Conservation (phyloP, 1,140 invertebrate species). For the Spodoptera frugiperda region DNA sequence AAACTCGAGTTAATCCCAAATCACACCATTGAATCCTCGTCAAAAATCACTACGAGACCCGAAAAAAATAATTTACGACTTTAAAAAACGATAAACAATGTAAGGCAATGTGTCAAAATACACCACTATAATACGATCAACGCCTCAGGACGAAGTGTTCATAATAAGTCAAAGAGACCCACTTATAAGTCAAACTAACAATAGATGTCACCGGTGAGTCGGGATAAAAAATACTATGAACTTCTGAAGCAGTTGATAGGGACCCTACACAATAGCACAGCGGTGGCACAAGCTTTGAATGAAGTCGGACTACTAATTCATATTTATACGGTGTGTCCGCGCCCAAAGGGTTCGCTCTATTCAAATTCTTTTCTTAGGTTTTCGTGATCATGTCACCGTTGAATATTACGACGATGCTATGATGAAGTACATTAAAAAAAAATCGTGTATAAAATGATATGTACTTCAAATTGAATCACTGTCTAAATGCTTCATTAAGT, state of each 20-base stretch:
- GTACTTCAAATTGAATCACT: conserved; percentile 19
- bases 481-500: conserved; percentile 41
- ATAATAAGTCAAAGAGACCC: conserved; percentile 62
- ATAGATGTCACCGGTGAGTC: conserved; percentile 72
- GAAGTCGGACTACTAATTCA: conserved; percentile 71
- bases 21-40: conserved; percentile 69
- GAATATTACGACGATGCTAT: background rate
- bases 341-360: conserved; percentile 64
- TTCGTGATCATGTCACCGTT: conserved; percentile 55
- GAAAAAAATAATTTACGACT: conserved; percentile 77
- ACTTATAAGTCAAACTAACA: conserved; percentile 64
- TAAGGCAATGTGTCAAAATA: conserved; percentile 82
- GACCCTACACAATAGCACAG: conserved; percentile 65
- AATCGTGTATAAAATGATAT: background rate
- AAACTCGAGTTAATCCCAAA: conserved; percentile 70
- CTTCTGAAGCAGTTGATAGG: conserved; percentile 83
- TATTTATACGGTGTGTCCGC: conserved; percentile 65
- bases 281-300: conserved; percentile 67
- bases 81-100: conserved; percentile 77
- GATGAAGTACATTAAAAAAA: conserved; percentile 1
- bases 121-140: conserved; percentile 71
- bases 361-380: conserved; percentile 50
- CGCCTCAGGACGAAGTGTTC: conserved; percentile 63
- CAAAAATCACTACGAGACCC: conserved; percentile 58
- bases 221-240: conserved; percentile 81